phyloP scores from a whole-genome alignment of 1,140 invertebrate species.

The Nixonia krombeini region DNA sequence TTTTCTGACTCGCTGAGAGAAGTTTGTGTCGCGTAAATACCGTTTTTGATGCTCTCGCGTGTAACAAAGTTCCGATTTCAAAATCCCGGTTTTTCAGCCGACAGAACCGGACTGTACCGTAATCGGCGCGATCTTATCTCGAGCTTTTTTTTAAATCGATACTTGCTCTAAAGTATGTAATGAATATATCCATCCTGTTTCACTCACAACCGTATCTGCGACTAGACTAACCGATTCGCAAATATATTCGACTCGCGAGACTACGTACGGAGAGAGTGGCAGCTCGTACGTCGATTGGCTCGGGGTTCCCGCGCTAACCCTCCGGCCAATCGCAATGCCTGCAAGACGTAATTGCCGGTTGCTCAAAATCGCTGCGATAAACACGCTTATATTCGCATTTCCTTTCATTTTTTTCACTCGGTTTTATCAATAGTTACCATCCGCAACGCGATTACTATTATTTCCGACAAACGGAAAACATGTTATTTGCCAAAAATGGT shows the following conservation, averaged over 20 bases:
- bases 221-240: constrained; percentile 59
- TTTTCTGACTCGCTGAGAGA: too few species aligned
- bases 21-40: too few species aligned
- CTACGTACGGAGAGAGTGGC: constrained; percentile 25
- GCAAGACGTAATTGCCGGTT: constrained; percentile 54
- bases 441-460: too few species aligned
- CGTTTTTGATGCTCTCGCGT: too few species aligned
- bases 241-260: constrained; percentile 38
- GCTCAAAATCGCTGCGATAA: constrained; percentile 16
- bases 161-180: not conserved
- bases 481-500: too few species aligned
- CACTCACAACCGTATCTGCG: constrained; percentile 50
- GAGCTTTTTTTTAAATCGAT: not conserved
- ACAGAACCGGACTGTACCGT: too few species aligned
- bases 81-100: too few species aligned
- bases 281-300: constrained; percentile 51
- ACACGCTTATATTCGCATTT: constrained; percentile 1
- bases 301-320: constrained; percentile 60
- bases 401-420: too few species aligned
- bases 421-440: too few species aligned
- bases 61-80: too few species aligned
- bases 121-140: too few species aligned
- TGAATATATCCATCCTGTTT: constrained; percentile 15
- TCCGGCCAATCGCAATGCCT: constrained; percentile 51
- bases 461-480: too few species aligned